These are phyloP conservation scores for Hydropsyche betteni DNA, from an alignment of 2,888 invertebrate species.

Conservation along the genomic window DNA sequence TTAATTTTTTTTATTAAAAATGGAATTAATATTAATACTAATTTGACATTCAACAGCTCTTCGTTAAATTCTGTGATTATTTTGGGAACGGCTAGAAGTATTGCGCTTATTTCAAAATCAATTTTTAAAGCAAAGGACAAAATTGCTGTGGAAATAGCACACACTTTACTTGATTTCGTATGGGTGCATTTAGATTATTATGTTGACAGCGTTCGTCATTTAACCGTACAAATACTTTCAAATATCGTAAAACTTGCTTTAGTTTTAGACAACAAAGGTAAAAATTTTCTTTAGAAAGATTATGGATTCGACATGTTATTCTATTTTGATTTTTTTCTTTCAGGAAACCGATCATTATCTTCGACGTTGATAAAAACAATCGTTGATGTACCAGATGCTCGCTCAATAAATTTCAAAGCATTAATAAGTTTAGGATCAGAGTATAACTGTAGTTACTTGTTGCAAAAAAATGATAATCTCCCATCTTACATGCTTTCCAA, in stretches of 20 bases:
- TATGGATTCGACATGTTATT: no score
- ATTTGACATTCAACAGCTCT: conserved; percentile 54
- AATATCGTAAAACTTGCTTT: conserved; percentile 57
- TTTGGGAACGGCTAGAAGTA: conserved; percentile 57
- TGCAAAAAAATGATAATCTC: conserved; percentile 57
- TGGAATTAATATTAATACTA: no score
- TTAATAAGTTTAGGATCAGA: conserved; percentile 54
- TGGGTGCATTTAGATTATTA: conserved; percentile 71
- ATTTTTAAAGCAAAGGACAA: conserved; percentile 42
- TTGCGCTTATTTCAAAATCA: conserved; percentile 57
- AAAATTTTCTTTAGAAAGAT: conserved; percentile 1
- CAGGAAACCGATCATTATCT: conserved; percentile 42
- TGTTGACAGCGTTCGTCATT: conserved; percentile 72
- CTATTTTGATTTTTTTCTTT: conserved; percentile 10
- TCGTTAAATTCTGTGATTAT: conserved; percentile 58
- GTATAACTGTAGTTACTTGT: conserved; percentile 57
- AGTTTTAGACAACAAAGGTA: conserved; percentile 57
- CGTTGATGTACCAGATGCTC: conserved; percentile 49
- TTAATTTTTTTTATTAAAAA: background rate
- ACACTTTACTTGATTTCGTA: conserved; percentile 61
- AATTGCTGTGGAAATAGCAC: conserved; percentile 54
- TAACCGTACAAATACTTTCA: conserved; percentile 63
- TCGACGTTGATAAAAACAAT: conserved; percentile 50
- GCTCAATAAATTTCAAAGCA: conserved; percentile 54
- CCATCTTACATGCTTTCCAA: conserved; percentile 57